Conservation (phyloP, 2,113 vertebrate genomes). For the Mus pahari region DNA sequence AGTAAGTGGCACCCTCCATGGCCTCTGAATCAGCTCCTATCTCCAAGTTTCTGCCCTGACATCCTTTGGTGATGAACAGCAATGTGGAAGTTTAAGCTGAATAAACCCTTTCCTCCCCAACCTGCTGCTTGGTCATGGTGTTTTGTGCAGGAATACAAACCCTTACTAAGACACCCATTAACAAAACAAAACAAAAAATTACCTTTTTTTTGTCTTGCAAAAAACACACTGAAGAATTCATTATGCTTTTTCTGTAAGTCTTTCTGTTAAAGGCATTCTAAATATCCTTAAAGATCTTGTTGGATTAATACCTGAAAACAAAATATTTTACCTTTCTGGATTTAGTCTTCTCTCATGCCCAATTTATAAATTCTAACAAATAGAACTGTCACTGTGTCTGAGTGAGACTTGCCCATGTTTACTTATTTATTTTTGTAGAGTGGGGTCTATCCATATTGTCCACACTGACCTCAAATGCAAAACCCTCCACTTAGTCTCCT, state of each 20-base stretch:
- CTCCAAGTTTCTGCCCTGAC: no score
- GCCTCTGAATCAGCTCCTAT: no score
- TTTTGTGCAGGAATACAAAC: no score
- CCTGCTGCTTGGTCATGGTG: no score
- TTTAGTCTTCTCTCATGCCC: slow-evolving; percentile 23
- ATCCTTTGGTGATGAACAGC: no score
- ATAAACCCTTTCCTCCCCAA: no score
- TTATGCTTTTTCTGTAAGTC: slow-evolving; percentile 34
- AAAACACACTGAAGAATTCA: slow-evolving; percentile 54
- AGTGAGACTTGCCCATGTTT: neutral
- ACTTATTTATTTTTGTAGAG: neutral
- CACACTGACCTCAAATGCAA: neutral
- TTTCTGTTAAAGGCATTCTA: slow-evolving; percentile 53
- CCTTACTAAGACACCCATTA: neutral
- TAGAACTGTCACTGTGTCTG: slow-evolving; percentile 26
- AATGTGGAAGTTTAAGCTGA: no score
- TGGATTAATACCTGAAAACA: slow-evolving; percentile 17
- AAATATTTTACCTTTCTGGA: slow-evolving; percentile 39
- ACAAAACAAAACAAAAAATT: neutral
- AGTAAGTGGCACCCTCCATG: no score
- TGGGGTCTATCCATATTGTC: neutral
- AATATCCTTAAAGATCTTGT: slow-evolving; percentile 56
- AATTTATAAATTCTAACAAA: slow-evolving; percentile 17
- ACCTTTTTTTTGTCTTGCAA: slow-evolving; percentile 58
- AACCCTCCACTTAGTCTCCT: neutral